Base-by-base conservation (phyloP, 2,113 vertebrate genomes). In the Lasiurus borealis region DNA sequence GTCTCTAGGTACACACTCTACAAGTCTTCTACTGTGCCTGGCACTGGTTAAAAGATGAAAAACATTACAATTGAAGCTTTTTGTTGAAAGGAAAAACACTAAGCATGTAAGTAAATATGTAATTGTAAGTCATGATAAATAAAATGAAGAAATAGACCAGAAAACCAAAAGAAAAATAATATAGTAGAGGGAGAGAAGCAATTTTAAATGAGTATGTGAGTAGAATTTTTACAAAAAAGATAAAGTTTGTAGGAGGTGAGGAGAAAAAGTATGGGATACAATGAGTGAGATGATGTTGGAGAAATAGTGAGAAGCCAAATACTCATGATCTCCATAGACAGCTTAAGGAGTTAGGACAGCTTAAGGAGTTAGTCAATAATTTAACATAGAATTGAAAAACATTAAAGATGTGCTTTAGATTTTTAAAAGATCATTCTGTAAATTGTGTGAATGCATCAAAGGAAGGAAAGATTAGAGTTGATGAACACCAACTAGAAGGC, bases 91-190 rank as follows among this genome's bases (percentile, higher is more conserved):
- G 13, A 2, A 34, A 12, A 90, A 48, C 8, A 64, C 8, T 81
- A 95, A 90, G 84, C 16, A 73, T 2, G 18, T 16, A 84, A 88
- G 73, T 85, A 76, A 85, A 85, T 59, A 62, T 9, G 59, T 77
- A 59, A 62, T 57, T 87, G 52, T 21, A 92, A 90, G 64, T 95
- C 13, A 10, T 34, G 59, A 31, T 94, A 36, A 3, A 8, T 50
- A 59, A 92, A 84, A 97, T 59, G 62, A 94, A 81, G 72, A 25
- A 76, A 40, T 93, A 90, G 31, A 15, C 36, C 16, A 95, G 82
- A 93, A 92, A 93, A 52, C 19, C 29, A 57, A 85, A 92, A 62
- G 18, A 71, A 87, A 83, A 97, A 85, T 76, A 94, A 81, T 15
- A 88, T 8, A 54, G 69, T 62, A 57, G 57, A 44, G 36, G 21